Percentiles rank a stretch among this genome's conserved stretches.
Conservation (phyloP, 1,140 invertebrate species). For the Pseudomyrmex dendroicus region DNA sequence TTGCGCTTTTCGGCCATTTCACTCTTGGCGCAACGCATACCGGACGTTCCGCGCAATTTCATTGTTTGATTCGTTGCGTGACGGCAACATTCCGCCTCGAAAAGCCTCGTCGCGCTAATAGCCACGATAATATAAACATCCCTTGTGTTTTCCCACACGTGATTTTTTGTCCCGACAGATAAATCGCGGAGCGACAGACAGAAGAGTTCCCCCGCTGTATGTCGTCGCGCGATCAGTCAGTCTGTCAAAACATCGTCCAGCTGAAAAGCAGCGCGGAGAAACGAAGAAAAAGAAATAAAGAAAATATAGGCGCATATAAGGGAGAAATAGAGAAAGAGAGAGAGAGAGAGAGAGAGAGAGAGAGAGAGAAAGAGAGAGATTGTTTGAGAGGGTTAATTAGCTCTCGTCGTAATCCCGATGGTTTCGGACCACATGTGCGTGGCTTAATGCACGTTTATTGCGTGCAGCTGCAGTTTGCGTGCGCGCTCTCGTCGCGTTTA, state of each 20-base stretch:
- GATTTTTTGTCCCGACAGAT: background rate
- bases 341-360: background rate
- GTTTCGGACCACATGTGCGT: conserved; percentile 68
- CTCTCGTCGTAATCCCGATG: conserved; percentile 69
- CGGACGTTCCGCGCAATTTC: background rate
- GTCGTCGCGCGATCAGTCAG: conserved; percentile 1
- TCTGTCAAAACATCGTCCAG: conserved; percentile 20
- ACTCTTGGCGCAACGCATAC: conserved; percentile 8
- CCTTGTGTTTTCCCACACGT: background rate
- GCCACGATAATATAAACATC: background rate
- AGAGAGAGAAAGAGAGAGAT: conserved; percentile 9
- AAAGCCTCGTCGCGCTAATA: background rate
- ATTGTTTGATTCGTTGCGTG: background rate
- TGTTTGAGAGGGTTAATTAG: conserved; percentile 65
- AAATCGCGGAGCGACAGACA: background rate
- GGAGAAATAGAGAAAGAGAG: background rate
- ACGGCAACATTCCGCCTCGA: background rate
- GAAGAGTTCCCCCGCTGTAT: background rate
- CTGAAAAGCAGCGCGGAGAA: background rate
- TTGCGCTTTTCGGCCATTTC: conserved; percentile 25
- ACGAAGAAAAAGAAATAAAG: conserved; percentile 3
- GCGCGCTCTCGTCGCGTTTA: conserved; percentile 50
- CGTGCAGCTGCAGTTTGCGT: conserved; percentile 69
- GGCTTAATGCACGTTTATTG: conserved; percentile 70
- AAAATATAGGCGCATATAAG: background rate